Percentiles rank a stretch among this genome's conserved stretches.
Evolutionary conservation across 2,888 invertebrate genomes (phyloP).

Genomic region (Mimumesa dahlbomi): DNA sequence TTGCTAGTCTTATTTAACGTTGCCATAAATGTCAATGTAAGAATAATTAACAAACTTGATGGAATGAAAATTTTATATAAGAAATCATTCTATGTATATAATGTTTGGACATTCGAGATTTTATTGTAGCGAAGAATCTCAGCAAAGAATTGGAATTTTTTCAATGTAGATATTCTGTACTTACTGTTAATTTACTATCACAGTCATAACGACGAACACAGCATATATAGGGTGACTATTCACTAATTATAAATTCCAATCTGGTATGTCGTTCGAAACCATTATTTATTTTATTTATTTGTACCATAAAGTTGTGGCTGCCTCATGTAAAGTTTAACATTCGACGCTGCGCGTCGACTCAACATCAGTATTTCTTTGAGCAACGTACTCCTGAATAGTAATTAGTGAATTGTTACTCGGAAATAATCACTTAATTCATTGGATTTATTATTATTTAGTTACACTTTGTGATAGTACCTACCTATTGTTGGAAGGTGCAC

Average conservation of each 20-base stretch:
- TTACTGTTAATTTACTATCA: no score
- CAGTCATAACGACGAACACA: no score
- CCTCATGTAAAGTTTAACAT: conserved; percentile 8
- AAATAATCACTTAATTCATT: no score
- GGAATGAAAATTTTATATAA: no score
- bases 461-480: background rate
- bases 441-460: background rate
- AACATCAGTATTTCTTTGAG: background rate
- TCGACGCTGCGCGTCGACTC: conserved; percentile 1
- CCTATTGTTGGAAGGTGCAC: background rate
- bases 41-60: no score
- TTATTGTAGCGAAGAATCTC: conserved; percentile 28
- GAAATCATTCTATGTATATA: no score
- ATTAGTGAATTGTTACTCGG: conserved; percentile 41
- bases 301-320: background rate
- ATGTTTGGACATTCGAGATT: no score
- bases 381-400: conserved; percentile 2
- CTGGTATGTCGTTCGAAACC: conserved; percentile 1
- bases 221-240: conserved; percentile 29
- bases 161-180: conserved; percentile 27
- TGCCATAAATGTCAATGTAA: no score
- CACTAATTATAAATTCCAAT: conserved; percentile 32
- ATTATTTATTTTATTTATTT: conserved; percentile 47
- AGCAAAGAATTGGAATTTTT: conserved; percentile 3
- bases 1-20: no score